Conservation (phyloP, 2,113 vertebrate genomes). For the Terrapene triunguis region DNA sequence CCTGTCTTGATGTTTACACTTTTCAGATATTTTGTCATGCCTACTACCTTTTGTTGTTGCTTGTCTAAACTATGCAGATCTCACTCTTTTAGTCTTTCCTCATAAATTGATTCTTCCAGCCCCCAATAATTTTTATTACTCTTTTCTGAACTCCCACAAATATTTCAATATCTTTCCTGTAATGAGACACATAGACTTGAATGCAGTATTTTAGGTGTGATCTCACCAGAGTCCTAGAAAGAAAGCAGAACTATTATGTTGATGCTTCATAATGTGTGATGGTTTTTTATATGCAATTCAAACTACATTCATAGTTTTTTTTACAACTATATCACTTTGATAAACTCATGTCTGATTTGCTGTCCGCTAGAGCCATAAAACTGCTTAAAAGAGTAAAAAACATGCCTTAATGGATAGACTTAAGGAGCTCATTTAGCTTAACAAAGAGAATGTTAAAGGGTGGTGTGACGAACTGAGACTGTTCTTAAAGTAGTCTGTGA, state of each 20-base stretch:
- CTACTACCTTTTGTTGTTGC: not conserved
- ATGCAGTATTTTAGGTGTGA: not conserved
- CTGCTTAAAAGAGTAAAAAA: not conserved
- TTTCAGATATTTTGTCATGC: not conserved
- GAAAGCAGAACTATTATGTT: not conserved
- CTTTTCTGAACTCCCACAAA: not conserved
- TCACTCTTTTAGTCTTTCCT: not conserved
- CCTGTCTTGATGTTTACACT: not conserved
- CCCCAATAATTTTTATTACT: not conserved
- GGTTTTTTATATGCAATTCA: accelerated
- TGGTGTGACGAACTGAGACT: too few species aligned
- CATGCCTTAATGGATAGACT: not conserved
- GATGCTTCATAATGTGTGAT: not conserved
- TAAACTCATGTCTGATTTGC: not conserved
- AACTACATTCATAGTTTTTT: not conserved
- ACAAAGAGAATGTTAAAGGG: not conserved
- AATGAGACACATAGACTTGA: not conserved
- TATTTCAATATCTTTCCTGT: not conserved
- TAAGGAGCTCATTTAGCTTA: not conserved
- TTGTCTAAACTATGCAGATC: not conserved
- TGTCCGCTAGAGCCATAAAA: not conserved
- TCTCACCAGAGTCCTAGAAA: not conserved
- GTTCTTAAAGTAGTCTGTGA: too few species aligned
- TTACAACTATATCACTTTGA: not conserved
- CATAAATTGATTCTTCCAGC: not conserved